Conservation (phyloP, 2,113 vertebrate genomes). For the Indri indri region DNA sequence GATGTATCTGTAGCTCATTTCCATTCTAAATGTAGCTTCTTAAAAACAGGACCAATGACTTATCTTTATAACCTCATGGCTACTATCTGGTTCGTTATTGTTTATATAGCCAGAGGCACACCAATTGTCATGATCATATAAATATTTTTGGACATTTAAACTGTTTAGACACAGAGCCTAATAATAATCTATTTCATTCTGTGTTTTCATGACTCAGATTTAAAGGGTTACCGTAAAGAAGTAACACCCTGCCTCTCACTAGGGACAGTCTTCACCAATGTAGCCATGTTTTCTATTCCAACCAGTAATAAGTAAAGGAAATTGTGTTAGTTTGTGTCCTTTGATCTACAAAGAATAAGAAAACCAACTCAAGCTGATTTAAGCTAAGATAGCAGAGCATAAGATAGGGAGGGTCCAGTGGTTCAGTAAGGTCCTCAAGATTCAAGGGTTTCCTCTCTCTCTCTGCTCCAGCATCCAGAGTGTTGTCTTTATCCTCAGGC, state of each 20-base stretch:
- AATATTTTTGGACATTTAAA: neutral
- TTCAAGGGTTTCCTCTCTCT: neutral
- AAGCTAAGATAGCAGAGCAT: neutral
- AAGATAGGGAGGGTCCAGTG: neutral
- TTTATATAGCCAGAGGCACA: neutral
- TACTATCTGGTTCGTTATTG: neutral
- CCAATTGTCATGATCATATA: neutral
- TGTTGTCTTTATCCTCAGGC: neutral
- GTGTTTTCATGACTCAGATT: neutral
- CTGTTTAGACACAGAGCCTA: neutral
- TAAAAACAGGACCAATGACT: neutral
- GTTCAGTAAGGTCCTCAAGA: neutral
- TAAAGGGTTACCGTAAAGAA: neutral
- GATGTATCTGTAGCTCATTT: neutral
- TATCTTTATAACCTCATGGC: neutral
- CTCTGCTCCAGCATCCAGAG: neutral
- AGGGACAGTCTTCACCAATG: neutral
- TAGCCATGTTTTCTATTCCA: neutral
- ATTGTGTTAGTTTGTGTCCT: neutral
- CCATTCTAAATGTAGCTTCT: neutral
- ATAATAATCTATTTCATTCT: neutral
- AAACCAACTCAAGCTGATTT: neutral
- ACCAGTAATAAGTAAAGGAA: neutral
- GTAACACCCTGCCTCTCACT: neutral
- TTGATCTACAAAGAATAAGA: neutral